Evolutionary conservation across 2,113 vertebrate genomes (phyloP).

Genomic region (Brachirus orientalis): DNA sequence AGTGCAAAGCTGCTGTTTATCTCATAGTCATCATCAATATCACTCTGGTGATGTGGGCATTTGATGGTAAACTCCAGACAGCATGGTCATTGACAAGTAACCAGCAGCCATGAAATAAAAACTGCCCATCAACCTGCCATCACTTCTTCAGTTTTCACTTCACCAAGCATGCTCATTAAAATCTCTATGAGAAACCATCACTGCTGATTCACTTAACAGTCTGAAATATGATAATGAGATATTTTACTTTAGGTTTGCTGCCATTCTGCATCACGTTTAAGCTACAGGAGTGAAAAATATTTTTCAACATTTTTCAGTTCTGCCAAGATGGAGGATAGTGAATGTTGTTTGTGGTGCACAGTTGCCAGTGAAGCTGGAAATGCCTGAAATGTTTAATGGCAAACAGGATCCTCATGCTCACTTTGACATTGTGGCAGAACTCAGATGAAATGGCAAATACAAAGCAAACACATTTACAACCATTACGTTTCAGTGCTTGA

Average conservation of each 20-base stretch:
- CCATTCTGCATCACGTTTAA: constrained; percentile 57
- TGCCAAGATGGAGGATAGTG: constrained; percentile 21
- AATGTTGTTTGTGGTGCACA: constrained; percentile 26
- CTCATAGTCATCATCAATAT: constrained; percentile 67
- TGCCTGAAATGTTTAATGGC: constrained; percentile 43
- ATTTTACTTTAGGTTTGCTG: constrained; percentile 65
- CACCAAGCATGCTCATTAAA: constrained; percentile 56
- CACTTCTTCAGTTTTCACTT: constrained; percentile 33
- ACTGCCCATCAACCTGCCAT: constrained; percentile 46
- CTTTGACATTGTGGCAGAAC: constrained; percentile 52
- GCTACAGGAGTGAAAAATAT: constrained; percentile 22
- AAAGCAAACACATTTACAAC: neutral
- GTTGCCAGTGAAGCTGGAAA: constrained; percentile 28
- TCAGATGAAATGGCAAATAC: constrained; percentile 14
- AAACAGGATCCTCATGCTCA: constrained; percentile 45
- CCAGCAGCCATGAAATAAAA: constrained; percentile 54
- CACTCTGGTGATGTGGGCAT: constrained; percentile 34
- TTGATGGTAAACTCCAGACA: constrained; percentile 45
- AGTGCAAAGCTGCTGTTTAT: too few relatives aligned
- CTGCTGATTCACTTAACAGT: constrained; percentile 65
- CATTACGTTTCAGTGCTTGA: constrained; percentile 7
- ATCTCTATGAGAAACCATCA: constrained; percentile 42
- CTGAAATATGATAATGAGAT: constrained; percentile 60
- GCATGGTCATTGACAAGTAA: constrained; percentile 45
- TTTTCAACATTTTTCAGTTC: neutral